Base-by-base conservation (phyloP, 2,888 invertebrate genomes). In the Hylaea fasciaria region DNA sequence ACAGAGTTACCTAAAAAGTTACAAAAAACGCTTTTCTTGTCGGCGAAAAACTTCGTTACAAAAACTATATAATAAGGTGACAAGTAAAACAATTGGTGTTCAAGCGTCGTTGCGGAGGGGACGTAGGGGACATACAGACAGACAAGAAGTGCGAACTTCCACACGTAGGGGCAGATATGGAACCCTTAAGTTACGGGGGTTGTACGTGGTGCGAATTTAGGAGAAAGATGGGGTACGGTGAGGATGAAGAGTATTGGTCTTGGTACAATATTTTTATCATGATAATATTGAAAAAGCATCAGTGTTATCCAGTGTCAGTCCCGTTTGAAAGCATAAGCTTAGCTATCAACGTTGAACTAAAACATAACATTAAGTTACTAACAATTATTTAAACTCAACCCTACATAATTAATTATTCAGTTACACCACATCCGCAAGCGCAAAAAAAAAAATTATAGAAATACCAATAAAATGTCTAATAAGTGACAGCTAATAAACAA, bases 61-160 rank as follows among this genome's bases (percentile, higher is more conserved):
- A 49, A 57, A 61, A 61, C 57, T 58, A 60, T 50, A 39, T 52
- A 57, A 51, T 62, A 60, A 60, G 57, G 63, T 64, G 47, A 39
- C 9, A 61, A 62, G 52, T 68, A 51, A 66, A 68, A 68, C 62
- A 65, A 65, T 64, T 60, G 62, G 50, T 48, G 63, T 59, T 43
- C 52, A 41, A 56, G 43, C 48, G 50, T 39, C 58, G 59, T 59
- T 47, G 14, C 9, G 17, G 3, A 45, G 54, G 48, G 46, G 59
- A 39, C 35, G 35, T 7, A 41, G 40, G 48, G 47, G 40, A 52
- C 64, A 57, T 49, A 66, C 60, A 62, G 65, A 64, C 63, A 57
- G 66, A 64, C 68, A 70, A 70, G 70, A 70, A 70, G 66, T 66
- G 64, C 56, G 46, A 68, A 70, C 69, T 68, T 51, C 43, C 57